Base-by-base conservation (phyloP, 2,797 vertebrate species). In the Geotrypetes seraphini region DNA sequence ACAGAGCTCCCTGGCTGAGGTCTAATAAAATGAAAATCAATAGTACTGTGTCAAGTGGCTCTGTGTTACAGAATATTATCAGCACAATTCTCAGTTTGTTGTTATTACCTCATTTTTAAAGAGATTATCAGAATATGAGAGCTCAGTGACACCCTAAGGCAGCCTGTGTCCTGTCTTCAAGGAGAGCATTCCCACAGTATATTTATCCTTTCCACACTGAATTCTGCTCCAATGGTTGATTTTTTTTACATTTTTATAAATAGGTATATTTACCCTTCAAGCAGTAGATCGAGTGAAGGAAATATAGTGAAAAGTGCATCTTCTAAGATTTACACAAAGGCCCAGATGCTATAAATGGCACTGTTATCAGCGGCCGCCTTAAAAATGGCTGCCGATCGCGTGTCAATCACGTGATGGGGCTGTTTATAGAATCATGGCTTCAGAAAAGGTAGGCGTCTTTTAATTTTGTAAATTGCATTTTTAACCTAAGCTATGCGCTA, bases 211-310 rank as follows among this genome's bases (percentile, higher is more conserved):
- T 54, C 50, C 57, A 12, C 43, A 45, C 36, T 46, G 22, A 33
- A 42, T 50, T 66, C 51, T 48, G 30, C 12, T 57, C 9, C 47
- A 63, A 53, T 3, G 23, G n/a, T 33, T 24, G 51, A 12, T 51
- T 66, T 59, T 66, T 59, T 57, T 50, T 52, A 66, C 66, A 60
- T 54, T 59, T 45, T 58, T 48, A 12, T 57, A 32, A 3, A 20
- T n/a, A n/a, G n/a, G n/a, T 54, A 6, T n/a, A 28, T 8, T 61
- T 63, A 43, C 53, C 34, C 43, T 69, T 36, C 28, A 23, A 61
- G 55, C 38, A 47, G 37, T 32, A 23, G 30, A 47, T 16, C 1
- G 55, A 62, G 51, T 17, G 3, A 36, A 48, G n/a, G n/a, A n/a
- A 51, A 37, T 9, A 2, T 5, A 28, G n/a, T n/a, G n/a, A n/a